Evolutionary conservation across 2,113 vertebrate species (phyloP).

Genomic region (Callorhinus ursinus): DNA sequence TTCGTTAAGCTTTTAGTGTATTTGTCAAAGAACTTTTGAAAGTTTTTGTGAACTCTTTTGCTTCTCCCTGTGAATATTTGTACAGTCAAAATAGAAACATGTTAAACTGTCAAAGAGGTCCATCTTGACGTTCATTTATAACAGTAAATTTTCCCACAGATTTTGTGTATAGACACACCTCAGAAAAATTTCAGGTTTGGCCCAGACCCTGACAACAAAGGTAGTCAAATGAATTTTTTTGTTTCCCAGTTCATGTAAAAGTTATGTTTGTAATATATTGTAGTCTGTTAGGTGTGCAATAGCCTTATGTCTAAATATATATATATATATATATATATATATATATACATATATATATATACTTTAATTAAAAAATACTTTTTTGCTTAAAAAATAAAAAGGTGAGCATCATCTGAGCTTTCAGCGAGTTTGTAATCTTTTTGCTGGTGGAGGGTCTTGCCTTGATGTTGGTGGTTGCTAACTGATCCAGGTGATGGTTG

Average conservation of each 20-base stretch:
- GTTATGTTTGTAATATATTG: background rate
- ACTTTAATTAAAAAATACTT: background rate
- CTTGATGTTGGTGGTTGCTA: background rate
- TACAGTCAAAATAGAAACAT: constrained; percentile 21
- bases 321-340: accelerated
- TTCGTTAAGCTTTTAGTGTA: constrained; percentile 4
- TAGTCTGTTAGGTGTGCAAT: background rate
- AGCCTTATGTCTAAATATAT: background rate
- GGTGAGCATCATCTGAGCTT: background rate
- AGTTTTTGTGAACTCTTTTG: background rate
- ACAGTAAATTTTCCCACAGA: background rate
- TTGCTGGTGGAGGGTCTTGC: background rate
- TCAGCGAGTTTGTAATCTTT: background rate
- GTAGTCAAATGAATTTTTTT: background rate
- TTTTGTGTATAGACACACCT: background rate
- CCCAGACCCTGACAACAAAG: background rate
- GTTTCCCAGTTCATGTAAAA: background rate
- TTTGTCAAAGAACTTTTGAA: background rate
- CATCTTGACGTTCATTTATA: background rate
- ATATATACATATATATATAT: accelerated
- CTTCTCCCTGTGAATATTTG: background rate
- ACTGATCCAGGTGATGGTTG: background rate
- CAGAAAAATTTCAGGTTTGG: background rate
- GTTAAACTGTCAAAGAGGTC: background rate
- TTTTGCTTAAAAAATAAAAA: background rate